Percentiles rank a stretch among this genome's conserved stretches.
Conservation (phyloP, 2,797 vertebrate genomes). For the Chaetophractus vellerosus region DNA sequence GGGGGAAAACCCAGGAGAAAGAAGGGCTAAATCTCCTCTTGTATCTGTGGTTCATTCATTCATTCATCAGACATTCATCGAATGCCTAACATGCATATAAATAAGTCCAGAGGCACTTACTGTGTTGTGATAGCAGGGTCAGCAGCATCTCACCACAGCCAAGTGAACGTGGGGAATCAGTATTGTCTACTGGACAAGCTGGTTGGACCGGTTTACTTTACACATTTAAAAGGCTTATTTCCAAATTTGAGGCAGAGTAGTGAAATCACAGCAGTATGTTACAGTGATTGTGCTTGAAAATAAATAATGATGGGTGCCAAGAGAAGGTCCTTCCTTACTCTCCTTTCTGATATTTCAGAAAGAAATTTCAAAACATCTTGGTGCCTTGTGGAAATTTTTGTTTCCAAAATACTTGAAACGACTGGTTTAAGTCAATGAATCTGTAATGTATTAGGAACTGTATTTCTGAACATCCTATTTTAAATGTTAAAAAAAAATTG, state of each 20-base stretch:
- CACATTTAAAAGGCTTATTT: background rate
- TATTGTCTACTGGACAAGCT: background rate
- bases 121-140: background rate
- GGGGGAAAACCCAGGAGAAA: background rate
- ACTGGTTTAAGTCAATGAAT: background rate
- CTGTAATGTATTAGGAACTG: background rate
- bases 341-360: conserved; percentile 21
- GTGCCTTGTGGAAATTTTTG: conserved; percentile 21
- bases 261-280: background rate
- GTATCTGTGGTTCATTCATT: background rate
- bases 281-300: conserved; percentile 6
- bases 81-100: background rate
- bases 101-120: background rate
- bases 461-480: conserved; percentile 7
- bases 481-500: conserved; percentile 32
- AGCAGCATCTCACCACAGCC: background rate
- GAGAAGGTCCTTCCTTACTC: background rate
- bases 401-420: conserved; percentile 33
- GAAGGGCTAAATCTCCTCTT: background rate
- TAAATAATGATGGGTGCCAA: background rate
- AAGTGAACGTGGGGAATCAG: background rate
- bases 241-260: background rate
- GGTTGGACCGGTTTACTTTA: background rate
- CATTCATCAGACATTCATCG: background rate
- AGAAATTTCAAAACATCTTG: conserved; percentile 17